Evolutionary conservation across 2,113 vertebrate species (phyloP), one percentile per base, ranked within the genome.

Genomic region (Hoplias malabaricus): DNA sequence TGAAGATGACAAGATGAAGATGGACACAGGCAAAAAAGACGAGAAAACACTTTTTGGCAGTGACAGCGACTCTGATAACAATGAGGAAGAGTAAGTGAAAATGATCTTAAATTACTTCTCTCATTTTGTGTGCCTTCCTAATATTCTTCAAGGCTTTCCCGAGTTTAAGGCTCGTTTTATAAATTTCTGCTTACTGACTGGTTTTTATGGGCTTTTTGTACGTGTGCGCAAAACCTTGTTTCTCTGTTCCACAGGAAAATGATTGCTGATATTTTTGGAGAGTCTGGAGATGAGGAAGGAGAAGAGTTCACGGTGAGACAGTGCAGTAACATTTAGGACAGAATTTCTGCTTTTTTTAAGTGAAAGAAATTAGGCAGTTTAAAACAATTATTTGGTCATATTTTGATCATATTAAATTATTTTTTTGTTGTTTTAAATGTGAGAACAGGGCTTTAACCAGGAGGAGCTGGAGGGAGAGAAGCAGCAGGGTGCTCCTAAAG

Each of bases 201-300:
- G 8, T 53, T 9, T 34, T 19, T 23, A 12, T 43, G 27, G 13
- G 7, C 0, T 14, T 12, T 65, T 3, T 23, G 3, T 5, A 33
- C 25, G 34, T 61, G 0, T 59, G 8, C 48, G 38, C 13, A 34
- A n/a, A 36, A 6, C 27, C 13, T 10, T 5, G 36, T 40, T 9
- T 59, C 23, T 80, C 5, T 80, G 4, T 33, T 5, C 1, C 19
- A 5, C 87, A 98, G 98, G 91, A 99, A 97, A 85, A 94, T 99
- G 90, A 99, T 99, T 31, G 96, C 97, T 27, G 98, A 99, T 86
- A 99, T 99, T 89, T 99, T 99, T 82, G 98, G 98, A 67, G 98
- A 99, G 88, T 99, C 98, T 29, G 98, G 96, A 42, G 97, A 99
- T 85, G 98, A 99, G 84, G 96, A 98, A 53, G 96, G 93, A 71